Percentiles rank a stretch among this genome's conserved stretches.
phyloP scores from a whole-genome alignment of 2,888 invertebrate species.

The Philhelius pedissequus region DNA sequence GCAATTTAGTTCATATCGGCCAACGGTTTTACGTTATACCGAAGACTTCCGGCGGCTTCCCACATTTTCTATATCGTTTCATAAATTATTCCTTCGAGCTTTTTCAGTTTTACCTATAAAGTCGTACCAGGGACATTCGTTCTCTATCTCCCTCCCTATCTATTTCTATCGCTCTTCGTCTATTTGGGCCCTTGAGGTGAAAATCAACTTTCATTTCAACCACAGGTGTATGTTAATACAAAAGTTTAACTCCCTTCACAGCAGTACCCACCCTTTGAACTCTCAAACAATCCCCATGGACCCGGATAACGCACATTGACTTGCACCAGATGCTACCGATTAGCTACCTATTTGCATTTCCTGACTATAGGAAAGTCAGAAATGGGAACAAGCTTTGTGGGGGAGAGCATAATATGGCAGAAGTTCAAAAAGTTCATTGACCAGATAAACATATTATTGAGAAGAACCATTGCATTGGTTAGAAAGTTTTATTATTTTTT shows the following conservation, averaged over 20 bases:
- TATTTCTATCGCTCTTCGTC: neutral
- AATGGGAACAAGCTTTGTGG: neutral
- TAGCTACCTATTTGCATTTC: slow-evolving; percentile 51
- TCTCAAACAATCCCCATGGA: neutral
- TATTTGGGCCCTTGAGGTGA: neutral
- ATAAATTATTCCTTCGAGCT: slow-evolving; percentile 52
- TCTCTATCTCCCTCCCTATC: too few relatives aligned
- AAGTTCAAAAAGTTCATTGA: slow-evolving; percentile 46
- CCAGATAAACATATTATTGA: slow-evolving; percentile 29
- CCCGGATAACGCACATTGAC: slow-evolving; percentile 24
- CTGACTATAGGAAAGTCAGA: neutral
- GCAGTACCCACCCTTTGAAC: neutral
- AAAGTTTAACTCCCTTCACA: neutral
- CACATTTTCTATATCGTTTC: slow-evolving; percentile 11
- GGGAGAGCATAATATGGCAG: neutral
- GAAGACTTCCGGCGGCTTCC: slow-evolving; percentile 17
- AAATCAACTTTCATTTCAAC: slow-evolving; percentile 47
- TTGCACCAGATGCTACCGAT: slow-evolving; percentile 34
- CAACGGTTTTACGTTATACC: slow-evolving; percentile 10
- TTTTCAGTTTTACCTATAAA: slow-evolving; percentile 12
- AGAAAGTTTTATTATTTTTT: neutral
- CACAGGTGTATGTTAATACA: slow-evolving; percentile 33
- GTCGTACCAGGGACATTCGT: neutral
- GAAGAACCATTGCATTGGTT: neutral
- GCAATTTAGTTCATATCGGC: slow-evolving; percentile 59